Evolutionary conservation across 2,888 invertebrate species (phyloP).

Genomic region (Brenthis daphne): DNA sequence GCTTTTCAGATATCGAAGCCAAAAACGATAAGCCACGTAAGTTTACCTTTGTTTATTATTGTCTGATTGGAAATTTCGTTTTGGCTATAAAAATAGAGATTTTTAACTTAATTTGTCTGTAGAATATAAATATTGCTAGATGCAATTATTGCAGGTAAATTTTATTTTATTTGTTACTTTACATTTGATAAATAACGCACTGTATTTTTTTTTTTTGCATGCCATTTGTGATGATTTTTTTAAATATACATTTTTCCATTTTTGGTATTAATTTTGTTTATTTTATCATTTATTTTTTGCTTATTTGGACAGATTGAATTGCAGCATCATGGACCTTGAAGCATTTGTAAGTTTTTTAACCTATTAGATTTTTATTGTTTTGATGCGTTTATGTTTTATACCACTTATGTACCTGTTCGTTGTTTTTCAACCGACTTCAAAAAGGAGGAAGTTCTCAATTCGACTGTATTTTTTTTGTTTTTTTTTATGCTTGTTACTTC

Average conservation of each 20-base stretch:
- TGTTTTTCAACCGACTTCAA: too few relatives aligned
- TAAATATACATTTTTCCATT: not conserved
- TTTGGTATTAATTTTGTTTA: not conserved
- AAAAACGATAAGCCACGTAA: not conserved
- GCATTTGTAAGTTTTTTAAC: slow-evolving; percentile 34
- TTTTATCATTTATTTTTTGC: slow-evolving; percentile 25
- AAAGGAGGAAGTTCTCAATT: too few relatives aligned
- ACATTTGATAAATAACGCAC: too few relatives aligned
- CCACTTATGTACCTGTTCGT: too few relatives aligned
- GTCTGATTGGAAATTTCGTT: not conserved
- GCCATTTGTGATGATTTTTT: not conserved
- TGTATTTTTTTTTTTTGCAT: too few relatives aligned
- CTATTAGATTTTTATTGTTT: too few relatives aligned
- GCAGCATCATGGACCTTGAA: slow-evolving; percentile 9
- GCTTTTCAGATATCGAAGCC: not conserved
- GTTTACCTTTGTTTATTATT: slow-evolving; percentile 8
- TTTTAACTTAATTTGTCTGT: not conserved
- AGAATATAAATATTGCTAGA: not conserved
- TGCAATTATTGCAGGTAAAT: too few relatives aligned
- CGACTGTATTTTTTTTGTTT: too few relatives aligned
- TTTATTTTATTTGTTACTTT: too few relatives aligned
- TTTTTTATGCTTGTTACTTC: too few relatives aligned
- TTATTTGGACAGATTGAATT: slow-evolving; percentile 23
- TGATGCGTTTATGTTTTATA: too few relatives aligned
- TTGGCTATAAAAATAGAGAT: not conserved